phyloP scores from a whole-genome alignment of 2,797 vertebrate genomes.

The Poecilia wingei region DNA sequence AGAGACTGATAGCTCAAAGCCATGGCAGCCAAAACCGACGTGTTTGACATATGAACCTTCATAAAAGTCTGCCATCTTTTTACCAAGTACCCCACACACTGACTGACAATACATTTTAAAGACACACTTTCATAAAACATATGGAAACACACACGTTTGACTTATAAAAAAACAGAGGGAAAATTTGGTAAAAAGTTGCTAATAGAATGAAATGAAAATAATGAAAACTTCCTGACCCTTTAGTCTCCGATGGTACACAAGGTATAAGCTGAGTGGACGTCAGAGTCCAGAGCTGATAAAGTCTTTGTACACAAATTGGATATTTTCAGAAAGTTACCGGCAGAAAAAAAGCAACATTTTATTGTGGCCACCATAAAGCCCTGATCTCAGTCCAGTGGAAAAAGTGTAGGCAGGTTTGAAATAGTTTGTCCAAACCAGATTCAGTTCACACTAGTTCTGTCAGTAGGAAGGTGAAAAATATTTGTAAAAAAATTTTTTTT shows the following conservation, averaged over 20 bases:
- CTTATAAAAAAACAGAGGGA: background rate
- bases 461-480: background rate
- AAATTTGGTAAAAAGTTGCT: background rate
- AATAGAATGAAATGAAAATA: background rate
- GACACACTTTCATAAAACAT: too few relatives aligned
- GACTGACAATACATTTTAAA: background rate
- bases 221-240: background rate
- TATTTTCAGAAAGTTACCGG: background rate
- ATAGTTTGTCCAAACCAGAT: background rate
- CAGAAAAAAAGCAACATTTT: background rate
- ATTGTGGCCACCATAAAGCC: background rate
- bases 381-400: background rate
- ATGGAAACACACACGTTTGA: background rate
- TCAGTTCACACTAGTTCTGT: background rate
- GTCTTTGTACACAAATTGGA: background rate
- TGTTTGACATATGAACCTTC: background rate
- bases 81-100: background rate
- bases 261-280: background rate
- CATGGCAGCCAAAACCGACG: background rate
- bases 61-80: background rate
- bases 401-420: background rate
- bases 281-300: background rate
- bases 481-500: background rate
- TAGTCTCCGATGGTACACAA: background rate
- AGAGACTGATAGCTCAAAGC: background rate